Conservation (phyloP, 2,113 vertebrate genomes). For the Rhinopithecus roxellana region DNA sequence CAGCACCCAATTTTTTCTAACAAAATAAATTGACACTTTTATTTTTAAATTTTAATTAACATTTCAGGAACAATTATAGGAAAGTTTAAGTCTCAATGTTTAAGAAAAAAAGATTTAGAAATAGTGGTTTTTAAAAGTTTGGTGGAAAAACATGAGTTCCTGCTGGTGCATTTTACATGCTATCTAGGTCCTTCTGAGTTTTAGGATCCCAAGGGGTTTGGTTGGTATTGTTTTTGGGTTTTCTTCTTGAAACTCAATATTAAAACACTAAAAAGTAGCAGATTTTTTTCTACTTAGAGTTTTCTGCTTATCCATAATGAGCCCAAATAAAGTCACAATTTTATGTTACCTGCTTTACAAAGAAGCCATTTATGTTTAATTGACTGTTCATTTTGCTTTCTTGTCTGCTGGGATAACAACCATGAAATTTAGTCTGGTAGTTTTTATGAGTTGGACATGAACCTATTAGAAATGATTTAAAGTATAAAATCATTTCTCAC, state of each 20-base stretch:
- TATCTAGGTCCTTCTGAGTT: slow-evolving; percentile 19
- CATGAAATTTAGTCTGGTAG: slow-evolving; percentile 18
- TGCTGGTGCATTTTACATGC: neutral
- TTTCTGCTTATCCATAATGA: neutral
- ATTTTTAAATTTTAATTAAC: slow-evolving; percentile 54
- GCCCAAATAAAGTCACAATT: neutral
- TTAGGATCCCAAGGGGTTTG: neutral
- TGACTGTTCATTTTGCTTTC: slow-evolving; percentile 31
- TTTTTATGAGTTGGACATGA: slow-evolving; percentile 16
- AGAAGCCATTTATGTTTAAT: slow-evolving; percentile 9
- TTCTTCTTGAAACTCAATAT: neutral
- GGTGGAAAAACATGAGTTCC: neutral
- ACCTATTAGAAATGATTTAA: slow-evolving; percentile 69
- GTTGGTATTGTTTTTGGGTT: neutral
- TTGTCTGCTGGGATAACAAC: slow-evolving; percentile 6
- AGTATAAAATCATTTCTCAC: slow-evolving; percentile 62
- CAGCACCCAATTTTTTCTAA: slow-evolving; percentile 77
- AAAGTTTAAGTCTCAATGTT: neutral
- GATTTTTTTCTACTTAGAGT: neutral
- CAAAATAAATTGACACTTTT: slow-evolving; percentile 72
- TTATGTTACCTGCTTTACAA: neutral
- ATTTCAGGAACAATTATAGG: slow-evolving; percentile 55
- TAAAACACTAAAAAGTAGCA: neutral
- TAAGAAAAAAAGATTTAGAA: slow-evolving; percentile 31
- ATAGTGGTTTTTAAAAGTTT: neutral